Evolutionary conservation across 2,888 invertebrate genomes (phyloP), one percentile per base, ranked within the genome.

Genomic region (Oscheius sp.): DNA sequence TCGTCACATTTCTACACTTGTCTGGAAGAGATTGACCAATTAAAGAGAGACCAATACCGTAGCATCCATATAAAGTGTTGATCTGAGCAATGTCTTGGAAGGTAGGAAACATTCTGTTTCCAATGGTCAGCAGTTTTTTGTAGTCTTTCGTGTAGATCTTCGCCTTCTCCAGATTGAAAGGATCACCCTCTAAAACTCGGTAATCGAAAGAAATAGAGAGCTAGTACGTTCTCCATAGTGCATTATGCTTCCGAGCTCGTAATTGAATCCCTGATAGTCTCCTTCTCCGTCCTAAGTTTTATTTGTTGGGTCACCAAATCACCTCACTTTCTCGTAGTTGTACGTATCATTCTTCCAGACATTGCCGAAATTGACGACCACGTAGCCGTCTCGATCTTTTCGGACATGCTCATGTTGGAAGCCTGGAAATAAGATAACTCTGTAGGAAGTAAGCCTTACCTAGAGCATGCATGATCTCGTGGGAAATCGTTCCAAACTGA

Each of bases 231-330:
- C 42, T 2, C 55, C 68, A 58, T 84, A 84, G 59, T 84, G 84
- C 84, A 84, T 84, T 0, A 80, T 79, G 58, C 79, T 79, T n/a
- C 82, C 82, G 58, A 80, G 79, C 62, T 84, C 84, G 59, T 84
- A 84, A 0, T 72, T 58, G 11, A 78, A 72, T n/a, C 73, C 62
- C 50, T 72, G 60, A 9, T 32, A 51, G 9, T 72, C 62, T 10
- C 58, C 58, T 3, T 42, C 47, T 13, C 10, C 21, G 35, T 65
- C 65, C 65, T 65, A 50, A 48, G 50, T n/a, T 29, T 50, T 65
- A 2, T 50, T 32, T 21, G 29, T 10, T 37, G 10, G 33, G 2
- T 58, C 58, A 7, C 21, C 21, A 7, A 7, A 13, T 59, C 13
- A 1, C 33, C 59, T 47, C 11, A 60, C 62, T 32, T 72, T 72